phyloP scores from a whole-genome alignment of 2,797 vertebrate genomes.

The Sparus aurata region DNA sequence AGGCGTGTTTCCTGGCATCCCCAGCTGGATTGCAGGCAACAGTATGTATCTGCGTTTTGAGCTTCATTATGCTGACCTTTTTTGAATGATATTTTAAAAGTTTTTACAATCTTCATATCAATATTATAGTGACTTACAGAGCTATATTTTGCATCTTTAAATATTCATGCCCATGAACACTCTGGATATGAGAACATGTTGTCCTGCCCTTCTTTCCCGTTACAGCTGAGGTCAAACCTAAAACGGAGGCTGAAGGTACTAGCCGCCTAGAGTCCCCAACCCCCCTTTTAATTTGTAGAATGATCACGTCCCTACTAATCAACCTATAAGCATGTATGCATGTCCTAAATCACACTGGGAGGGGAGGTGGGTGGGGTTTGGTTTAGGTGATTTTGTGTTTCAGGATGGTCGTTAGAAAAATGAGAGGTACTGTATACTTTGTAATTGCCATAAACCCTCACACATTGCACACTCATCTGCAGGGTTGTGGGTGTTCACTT shows the following conservation, averaged over 20 bases:
- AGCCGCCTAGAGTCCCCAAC: constrained; percentile 58
- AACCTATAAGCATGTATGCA: constrained; percentile 85
- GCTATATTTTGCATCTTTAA: neutral
- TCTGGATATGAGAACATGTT: constrained; percentile 75
- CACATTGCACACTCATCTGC: constrained; percentile 17
- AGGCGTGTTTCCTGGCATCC: constrained; percentile 83
- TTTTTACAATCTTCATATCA: neutral
- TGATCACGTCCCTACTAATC: constrained; percentile 80
- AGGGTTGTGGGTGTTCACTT: constrained; percentile 50
- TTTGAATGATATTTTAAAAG: neutral
- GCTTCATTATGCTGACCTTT: neutral
- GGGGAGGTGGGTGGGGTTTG: constrained; percentile 44
- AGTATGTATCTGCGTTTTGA: constrained; percentile 79
- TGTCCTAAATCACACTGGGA: constrained; percentile 75
- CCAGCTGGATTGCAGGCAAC: constrained; percentile 85
- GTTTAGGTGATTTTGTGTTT: constrained; percentile 40
- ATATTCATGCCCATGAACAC: constrained; percentile 27
- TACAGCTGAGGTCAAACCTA: constrained; percentile 89
- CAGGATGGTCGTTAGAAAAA: constrained; percentile 31
- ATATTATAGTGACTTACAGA: neutral
- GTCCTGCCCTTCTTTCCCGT: constrained; percentile 82
- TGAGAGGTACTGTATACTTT: constrained; percentile 36
- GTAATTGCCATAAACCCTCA: constrained; percentile 27
- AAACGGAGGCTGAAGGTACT: constrained; percentile 90
- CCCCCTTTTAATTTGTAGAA: constrained; percentile 61